A percentile compares a stretch with the other conserved stretches of the same genome.
These are phyloP conservation scores for Prietella phreatophila DNA, from an alignment of 2,113 vertebrate genomes.

Conservation along the genomic window DNA sequence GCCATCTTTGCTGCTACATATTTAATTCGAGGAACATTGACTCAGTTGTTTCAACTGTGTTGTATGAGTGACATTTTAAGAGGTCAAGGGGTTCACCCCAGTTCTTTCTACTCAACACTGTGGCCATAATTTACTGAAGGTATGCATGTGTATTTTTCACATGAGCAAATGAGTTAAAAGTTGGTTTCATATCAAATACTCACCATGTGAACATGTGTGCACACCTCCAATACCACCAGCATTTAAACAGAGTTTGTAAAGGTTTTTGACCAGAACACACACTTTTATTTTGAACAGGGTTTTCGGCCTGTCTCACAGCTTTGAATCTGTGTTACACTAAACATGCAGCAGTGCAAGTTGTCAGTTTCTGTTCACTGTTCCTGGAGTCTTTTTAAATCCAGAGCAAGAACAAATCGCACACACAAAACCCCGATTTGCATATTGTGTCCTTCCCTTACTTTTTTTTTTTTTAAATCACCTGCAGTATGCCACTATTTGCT, in stretches of 20 bases:
- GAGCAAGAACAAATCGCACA: background rate
- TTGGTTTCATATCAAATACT: background rate
- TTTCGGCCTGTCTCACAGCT: background rate
- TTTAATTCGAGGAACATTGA: background rate
- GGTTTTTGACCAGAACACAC: background rate
- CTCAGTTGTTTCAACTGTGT: background rate
- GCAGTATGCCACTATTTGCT: background rate
- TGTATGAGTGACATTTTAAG: background rate
- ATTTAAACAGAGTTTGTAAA: background rate
- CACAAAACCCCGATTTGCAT: background rate
- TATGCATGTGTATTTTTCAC: background rate
- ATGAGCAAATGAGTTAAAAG: background rate
- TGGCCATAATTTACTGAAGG: background rate
- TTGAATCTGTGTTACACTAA: background rate
- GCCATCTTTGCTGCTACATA: background rate
- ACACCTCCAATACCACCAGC: background rate
- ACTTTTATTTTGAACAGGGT: background rate
- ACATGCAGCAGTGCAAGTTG: background rate
- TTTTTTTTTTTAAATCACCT: slow-evolving; percentile 1
- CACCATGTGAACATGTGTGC: background rate
- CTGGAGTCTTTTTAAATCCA: slow-evolving; percentile 13
- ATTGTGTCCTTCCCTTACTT: background rate
- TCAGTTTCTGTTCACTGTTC: background rate
- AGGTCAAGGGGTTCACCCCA: background rate
- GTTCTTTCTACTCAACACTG: background rate